Evolutionary conservation across 64 coral and sea anemone species (phyloP).

Genomic region (Acropora tenuis): DNA sequence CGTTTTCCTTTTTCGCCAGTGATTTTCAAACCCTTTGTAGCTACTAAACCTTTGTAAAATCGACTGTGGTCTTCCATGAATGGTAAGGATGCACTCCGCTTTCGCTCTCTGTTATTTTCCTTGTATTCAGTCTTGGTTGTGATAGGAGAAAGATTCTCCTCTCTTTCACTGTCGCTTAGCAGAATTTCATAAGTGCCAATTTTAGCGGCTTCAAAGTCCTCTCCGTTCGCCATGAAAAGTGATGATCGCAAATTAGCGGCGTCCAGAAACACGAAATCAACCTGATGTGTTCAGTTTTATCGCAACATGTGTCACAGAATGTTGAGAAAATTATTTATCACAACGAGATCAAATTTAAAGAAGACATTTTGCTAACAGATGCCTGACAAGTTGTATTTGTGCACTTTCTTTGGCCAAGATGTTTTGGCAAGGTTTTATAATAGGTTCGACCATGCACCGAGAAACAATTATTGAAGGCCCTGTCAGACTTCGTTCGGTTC

Average conservation of each 20-base stretch:
- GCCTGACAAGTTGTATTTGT: too few relatives aligned
- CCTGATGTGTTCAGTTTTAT: neutral
- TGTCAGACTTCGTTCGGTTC: neutral
- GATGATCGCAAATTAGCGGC: neutral
- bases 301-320: too few relatives aligned
- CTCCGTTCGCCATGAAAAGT: constrained; percentile 15
- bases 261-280: neutral
- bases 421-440: neutral
- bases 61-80: neutral
- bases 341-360: neutral
- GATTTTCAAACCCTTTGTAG: neutral
- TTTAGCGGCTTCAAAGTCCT: neutral
- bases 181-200: constrained; percentile 2
- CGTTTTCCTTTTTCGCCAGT: neutral
- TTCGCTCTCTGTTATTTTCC: neutral
- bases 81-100: constrained; percentile 22
- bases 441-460: too few relatives aligned
- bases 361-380: neutral
- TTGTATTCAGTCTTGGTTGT: neutral
- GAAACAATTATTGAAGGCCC: too few relatives aligned
- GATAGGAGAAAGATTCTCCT: constrained; percentile 13
- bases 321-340: too few relatives aligned
- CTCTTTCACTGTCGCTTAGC: constrained; percentile 11
- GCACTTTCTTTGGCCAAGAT: neutral
- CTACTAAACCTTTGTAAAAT: constrained; percentile 23